phyloP scores from a whole-genome alignment of 2,888 invertebrate species.

The Cordilura impudica region DNA sequence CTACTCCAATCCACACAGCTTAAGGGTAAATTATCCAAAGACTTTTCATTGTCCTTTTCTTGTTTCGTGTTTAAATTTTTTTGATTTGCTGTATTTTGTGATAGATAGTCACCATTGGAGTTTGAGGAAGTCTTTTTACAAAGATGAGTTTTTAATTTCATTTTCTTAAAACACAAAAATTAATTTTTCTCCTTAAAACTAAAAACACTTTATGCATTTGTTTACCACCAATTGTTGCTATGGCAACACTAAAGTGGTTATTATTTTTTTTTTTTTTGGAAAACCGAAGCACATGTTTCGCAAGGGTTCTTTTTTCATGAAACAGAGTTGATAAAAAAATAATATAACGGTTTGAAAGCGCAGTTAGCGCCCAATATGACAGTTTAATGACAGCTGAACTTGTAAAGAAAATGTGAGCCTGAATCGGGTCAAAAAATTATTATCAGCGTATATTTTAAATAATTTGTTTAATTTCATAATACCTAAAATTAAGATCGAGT shows the following conservation, averaged over 20 bases:
- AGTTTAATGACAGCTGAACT: too few relatives aligned
- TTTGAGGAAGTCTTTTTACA: conserved; percentile 85
- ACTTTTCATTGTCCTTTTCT: conserved; percentile 61
- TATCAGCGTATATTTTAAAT: too few relatives aligned
- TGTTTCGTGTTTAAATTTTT: conserved; percentile 24
- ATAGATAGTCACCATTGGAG: conserved; percentile 52
- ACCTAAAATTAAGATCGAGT: too few relatives aligned
- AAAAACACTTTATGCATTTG: conserved; percentile 7
- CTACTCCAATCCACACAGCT: conserved; percentile 96
- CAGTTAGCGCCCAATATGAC: too few relatives aligned
- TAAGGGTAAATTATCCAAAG: conserved; percentile 81
- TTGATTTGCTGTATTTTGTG: conserved; percentile 21
- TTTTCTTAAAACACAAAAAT: conserved; percentile 72
- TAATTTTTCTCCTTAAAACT: background rate
- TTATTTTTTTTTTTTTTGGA: background rate
- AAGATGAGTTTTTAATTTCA: conserved; percentile 90
- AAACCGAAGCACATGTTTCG: conserved; percentile 14
- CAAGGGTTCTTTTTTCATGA: background rate
- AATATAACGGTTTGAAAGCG: background rate
- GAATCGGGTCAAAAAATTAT: too few relatives aligned
- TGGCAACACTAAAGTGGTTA: conserved; percentile 38
- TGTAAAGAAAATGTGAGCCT: too few relatives aligned
- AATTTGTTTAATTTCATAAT: too few relatives aligned
- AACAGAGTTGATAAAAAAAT: background rate
- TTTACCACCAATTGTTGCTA: conserved; percentile 53